These are phyloP conservation scores for Brachyalestes nurse DNA, from an alignment of 2,797 vertebrate species.

Conservation along the genomic window DNA sequence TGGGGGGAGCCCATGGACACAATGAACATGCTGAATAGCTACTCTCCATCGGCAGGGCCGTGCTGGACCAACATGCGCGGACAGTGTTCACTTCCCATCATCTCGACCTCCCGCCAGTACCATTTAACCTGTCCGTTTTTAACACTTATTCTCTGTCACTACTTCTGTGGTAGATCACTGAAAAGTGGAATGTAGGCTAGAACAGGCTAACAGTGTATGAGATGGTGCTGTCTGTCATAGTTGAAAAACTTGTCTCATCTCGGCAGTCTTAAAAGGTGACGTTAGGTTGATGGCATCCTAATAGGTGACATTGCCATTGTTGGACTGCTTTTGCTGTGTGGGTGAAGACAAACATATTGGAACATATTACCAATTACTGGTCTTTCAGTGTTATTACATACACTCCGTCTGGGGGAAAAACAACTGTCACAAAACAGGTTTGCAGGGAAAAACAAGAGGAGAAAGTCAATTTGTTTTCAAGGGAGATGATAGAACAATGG, in stretches of 20 bases:
- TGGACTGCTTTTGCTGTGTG: background rate
- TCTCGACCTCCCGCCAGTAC: background rate
- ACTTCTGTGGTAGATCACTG: background rate
- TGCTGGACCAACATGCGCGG: constrained; percentile 21
- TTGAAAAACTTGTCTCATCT: background rate
- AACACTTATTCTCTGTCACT: background rate
- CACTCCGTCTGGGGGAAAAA: background rate
- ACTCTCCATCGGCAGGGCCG: constrained; percentile 44
- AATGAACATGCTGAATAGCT: constrained; percentile 84
- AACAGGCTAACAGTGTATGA: background rate
- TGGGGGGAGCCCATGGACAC: constrained; percentile 69
- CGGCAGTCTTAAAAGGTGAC: background rate
- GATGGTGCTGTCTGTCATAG: background rate
- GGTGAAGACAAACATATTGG: background rate
- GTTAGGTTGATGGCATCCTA: background rate
- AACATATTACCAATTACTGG: background rate
- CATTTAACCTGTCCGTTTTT: constrained; percentile 1
- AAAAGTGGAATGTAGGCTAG: background rate
- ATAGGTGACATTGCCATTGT: background rate
- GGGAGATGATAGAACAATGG: background rate
- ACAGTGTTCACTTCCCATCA: constrained; percentile 2
- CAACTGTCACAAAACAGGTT: background rate
- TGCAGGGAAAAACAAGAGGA: background rate
- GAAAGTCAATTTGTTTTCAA: background rate
- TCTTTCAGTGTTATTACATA: background rate